Evolutionary conservation across 2,113 vertebrate species (phyloP), one percentile per base, ranked within the genome.

Genomic region (Rhinolophus ferrumequinum): DNA sequence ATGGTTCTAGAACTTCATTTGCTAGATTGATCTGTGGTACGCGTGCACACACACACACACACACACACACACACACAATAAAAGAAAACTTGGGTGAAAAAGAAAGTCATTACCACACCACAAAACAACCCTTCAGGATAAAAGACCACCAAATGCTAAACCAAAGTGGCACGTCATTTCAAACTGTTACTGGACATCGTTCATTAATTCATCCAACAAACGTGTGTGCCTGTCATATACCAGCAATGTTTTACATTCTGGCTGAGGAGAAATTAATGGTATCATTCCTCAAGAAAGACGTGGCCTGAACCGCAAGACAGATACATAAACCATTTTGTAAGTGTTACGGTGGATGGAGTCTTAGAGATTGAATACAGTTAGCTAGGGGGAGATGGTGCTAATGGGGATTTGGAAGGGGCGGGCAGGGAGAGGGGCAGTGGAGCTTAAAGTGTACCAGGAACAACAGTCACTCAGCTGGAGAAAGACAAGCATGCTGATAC

Each of bases 1-100:
- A 62, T 52, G 35, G 52, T 35, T 95, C 67, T 76, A 93, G 30
- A 35, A 79, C 41, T 58, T 95, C 13, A 84, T 77, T 96, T 95
- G 41, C 35, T 89, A 87, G 64, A 76, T 44, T 87, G n/a, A 75
- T 64, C 38, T 79, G 30, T 33, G 19, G 33, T 85, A 16, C 26
- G 41, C 6, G 41, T 7, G 41, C 41, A 6, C 41, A 6, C 41
- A 6, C 41, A 7, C 41, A 7, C 41, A 44, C 41, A 44, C 41
- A 44, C 41, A 44, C 41, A 44, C 41, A 44, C 41, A 44, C 41
- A 44, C 41, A 5, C 41, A 93, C 35, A 91, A 81, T 22, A 50
- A 50, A 50, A 50, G 47, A 50, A 50, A 50, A 90, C 8, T 44
- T 58, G 15, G 28, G 30, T 58, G 44, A 91, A 93, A 93, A 93